A percentile compares a stretch with the other conserved stretches of the same genome.
These are phyloP conservation scores for Taenaris catops DNA, from an alignment of 2,888 invertebrate species.

Conservation along the genomic window DNA sequence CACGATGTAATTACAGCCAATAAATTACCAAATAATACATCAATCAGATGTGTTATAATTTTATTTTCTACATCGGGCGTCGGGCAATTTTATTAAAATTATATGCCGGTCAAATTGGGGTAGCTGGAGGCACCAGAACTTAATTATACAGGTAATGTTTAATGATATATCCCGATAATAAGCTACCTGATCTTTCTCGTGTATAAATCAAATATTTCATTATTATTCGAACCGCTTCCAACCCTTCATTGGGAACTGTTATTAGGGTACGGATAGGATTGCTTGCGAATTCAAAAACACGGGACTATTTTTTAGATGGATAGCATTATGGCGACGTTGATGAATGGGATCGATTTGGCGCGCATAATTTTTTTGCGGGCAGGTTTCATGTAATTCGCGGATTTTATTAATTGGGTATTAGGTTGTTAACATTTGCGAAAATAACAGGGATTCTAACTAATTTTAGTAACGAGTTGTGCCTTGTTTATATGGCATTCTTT, in stretches of 20 bases:
- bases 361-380: constrained; percentile 26
- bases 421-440: background rate
- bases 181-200: constrained; percentile 72
- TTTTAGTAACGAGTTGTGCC: too few species aligned
- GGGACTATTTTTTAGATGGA: constrained; percentile 48
- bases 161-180: constrained; percentile 79
- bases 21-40: constrained; percentile 80
- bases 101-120: constrained; percentile 72
- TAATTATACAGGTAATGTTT: constrained; percentile 79
- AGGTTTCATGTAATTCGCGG: constrained; percentile 14
- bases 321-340: constrained; percentile 52
- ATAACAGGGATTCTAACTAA: too few species aligned
- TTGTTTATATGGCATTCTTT: too few species aligned
- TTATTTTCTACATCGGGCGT: constrained; percentile 56
- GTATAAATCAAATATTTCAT: constrained; percentile 80
- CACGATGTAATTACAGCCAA: constrained; percentile 76
- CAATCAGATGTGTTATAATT: constrained; percentile 80
- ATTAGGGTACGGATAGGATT: constrained; percentile 51
- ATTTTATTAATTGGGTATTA: constrained; percentile 19
- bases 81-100: constrained; percentile 78
- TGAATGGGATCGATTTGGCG: constrained; percentile 37
- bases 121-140: constrained; percentile 66
- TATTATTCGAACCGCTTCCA: constrained; percentile 66
- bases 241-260: constrained; percentile 68
- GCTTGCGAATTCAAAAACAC: constrained; percentile 54